Percentiles rank a stretch among this genome's conserved stretches.
Evolutionary conservation across 2,888 invertebrate species (phyloP).

Genomic region (Mesorhabditis sp.): DNA sequence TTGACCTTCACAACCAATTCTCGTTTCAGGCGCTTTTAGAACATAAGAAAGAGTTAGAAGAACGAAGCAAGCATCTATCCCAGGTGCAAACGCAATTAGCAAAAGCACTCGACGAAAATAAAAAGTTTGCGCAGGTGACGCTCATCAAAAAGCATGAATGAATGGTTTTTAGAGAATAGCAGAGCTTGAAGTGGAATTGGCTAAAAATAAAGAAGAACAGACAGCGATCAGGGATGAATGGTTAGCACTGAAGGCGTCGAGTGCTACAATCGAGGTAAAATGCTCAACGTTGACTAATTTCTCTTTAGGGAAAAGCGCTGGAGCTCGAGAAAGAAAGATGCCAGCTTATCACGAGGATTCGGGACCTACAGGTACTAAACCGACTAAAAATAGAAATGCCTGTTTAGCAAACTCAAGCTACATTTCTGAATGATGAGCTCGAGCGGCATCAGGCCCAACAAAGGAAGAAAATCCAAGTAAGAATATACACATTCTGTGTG

Average conservation of each 20-base stretch:
- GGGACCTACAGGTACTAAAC: slow-evolving; percentile 74
- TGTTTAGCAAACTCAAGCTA: not conserved
- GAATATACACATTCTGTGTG: not conserved
- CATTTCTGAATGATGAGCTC: not conserved
- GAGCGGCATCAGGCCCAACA: not conserved
- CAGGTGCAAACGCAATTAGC: not conserved
- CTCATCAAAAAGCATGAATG: not conserved
- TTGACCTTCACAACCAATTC: not conserved
- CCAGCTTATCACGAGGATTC: slow-evolving; percentile 78
- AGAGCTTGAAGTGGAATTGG: not conserved
- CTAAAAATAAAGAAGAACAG: not conserved
- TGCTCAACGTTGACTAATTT: not conserved
- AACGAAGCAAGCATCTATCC: not conserved
- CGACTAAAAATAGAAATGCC: slow-evolving; percentile 11
- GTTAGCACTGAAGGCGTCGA: not conserved
- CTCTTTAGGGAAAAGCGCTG: slow-evolving; percentile 69
- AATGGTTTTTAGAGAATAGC: not conserved
- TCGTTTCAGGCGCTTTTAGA: not conserved
- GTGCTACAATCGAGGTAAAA: not conserved
- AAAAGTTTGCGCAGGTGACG: not conserved
- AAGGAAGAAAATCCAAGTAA: slow-evolving; percentile 8
- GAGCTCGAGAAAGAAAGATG: slow-evolving; percentile 90
- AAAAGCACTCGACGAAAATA: not conserved
- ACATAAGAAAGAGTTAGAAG: slow-evolving; percentile 4
- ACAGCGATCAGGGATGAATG: slow-evolving; percentile 1